These are phyloP conservation scores for Sabatieria punctata DNA, from an alignment of 2,888 invertebrate species.

Conservation along the genomic window DNA sequence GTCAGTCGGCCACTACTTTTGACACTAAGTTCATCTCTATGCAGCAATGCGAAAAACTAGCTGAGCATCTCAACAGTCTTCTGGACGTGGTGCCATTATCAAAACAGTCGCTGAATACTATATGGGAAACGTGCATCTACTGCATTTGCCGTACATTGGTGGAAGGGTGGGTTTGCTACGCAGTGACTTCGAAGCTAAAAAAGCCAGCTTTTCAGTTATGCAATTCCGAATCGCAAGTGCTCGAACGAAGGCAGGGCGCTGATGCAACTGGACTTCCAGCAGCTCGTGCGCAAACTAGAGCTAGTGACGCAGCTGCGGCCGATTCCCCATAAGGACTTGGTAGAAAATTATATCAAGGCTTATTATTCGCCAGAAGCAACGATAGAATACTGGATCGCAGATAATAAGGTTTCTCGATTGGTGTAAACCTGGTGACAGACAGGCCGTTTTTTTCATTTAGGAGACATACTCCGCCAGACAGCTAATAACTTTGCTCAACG, in stretches of 20 bases:
- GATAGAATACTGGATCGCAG: conserved; percentile 70
- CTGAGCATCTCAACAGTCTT: conserved; percentile 12
- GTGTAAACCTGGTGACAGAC: background rate
- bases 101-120: conserved; percentile 46
- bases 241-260: conserved; percentile 85
- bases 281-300: conserved; percentile 69
- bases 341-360: conserved; percentile 86
- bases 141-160: conserved; percentile 70
- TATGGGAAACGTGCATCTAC: conserved; percentile 76
- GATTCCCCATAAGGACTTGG: conserved; percentile 67
- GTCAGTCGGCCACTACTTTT: background rate
- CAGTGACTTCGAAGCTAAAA: background rate
- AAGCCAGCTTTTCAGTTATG: conserved; percentile 40
- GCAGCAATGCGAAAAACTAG: conserved; percentile 18
- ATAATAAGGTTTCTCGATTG: conserved; percentile 47
- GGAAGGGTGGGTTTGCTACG: conserved; percentile 48
- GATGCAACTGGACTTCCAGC: conserved; percentile 94
- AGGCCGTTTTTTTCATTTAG: too few relatives aligned
- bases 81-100: conserved; percentile 26
- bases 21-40: background rate
- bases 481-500: conserved; percentile 57
- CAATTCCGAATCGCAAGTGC: conserved; percentile 67
- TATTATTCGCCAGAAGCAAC: conserved; percentile 76
- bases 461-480: conserved; percentile 75
- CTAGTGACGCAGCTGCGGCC: conserved; percentile 59